Evolutionary conservation across 2,113 vertebrate species (phyloP), one percentile per base, ranked within the genome.

Genomic region (Campylomormyrus numenius): DNA sequence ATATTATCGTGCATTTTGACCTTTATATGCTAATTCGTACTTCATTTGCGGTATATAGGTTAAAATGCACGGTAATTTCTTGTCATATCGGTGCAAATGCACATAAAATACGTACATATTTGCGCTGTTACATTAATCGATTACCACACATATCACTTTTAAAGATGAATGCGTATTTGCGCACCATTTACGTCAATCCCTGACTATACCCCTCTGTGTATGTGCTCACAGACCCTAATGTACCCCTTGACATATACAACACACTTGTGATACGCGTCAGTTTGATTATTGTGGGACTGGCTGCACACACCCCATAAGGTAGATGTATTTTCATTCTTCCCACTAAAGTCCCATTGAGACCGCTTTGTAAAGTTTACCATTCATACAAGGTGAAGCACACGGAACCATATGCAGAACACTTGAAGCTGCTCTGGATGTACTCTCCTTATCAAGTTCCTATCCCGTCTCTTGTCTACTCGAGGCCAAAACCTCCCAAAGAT

Each of bases 211-310:
- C 35, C 15, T 83, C 50, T 90, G 50, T 88, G 2, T 62, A 85
- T 88, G 89, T 66, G 45, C 31, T n/a, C 77, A 88, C 31, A 62
- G 5, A 53, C 10, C 35, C 31, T 80, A 77, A 50, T 66, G 88
- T 62, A 52, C 27, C 15, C 77, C 88, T 45, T 45, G 24, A 86
- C 31, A 85, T 19, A 66, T 10, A 50, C 50, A 24, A 39, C 39
- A 49, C 27, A 77, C 87, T 24, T 89, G 87, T 90, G 92, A 92
- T 91, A 91, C 91, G 90, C 92, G 90, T 93, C 91, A 90, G 89
- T 92, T 92, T 91, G 77, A 87, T 90, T 58, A 89, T 88, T 88
- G 85, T 87, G 83, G 17, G 49, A 85, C 87, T 83, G 90, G 89
- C 86, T 77, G 58, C 84, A 89, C 11, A 89, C 9, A 46, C 31